Base-by-base conservation (phyloP, 2,888 invertebrate species). In the Lepidocyrtinus sp. region DNA sequence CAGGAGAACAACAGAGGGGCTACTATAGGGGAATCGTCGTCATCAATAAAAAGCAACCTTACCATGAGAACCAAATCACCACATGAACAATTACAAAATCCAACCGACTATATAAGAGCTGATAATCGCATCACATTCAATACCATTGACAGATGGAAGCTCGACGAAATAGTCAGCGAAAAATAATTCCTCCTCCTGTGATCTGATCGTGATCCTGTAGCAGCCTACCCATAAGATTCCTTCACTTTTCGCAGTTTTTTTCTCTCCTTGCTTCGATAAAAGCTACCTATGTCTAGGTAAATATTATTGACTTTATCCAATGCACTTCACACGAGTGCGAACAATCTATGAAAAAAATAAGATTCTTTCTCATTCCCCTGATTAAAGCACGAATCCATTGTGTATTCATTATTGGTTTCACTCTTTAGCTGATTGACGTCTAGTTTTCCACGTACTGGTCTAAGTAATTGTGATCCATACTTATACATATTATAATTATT, bases 251-350 rank as follows among this genome's bases (percentile, higher is more conserved):
- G 5, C 36, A 5, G 36, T 36, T 36, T 36, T 36, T 36, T 5
- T 36, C n/a, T n/a, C n/a, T n/a, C n/a, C n/a, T 36, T 36, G 36
- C 5, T 36, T 7, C 12, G 36, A 36, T 36, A 12, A 7, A 12
- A 7, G 12, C 5, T 36, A 12, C 36, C 36, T n/a, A 36, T 36
- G 36, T 12, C 36, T 36, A 36, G 36, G 36, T 36, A 36, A 36
- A 36, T 36, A 36, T 36, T 67, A 36, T 45, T 45, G 45, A 2
- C 45, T 68, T 55, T 50, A 50, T 55, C 50, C 21, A 21, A 68
- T 68, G 50, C 67, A 46, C 67, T 68, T 46, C 67, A 68, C 68
- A 21, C 22, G 68, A 50, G 55, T 36, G 36, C 36, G 36, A 36
- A 36, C 36, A 36, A 36, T 36, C 36, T 36, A 36, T 36, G n/a